Percentiles rank a stretch among this genome's conserved stretches.
phyloP scores from a whole-genome alignment of 2,888 invertebrate genomes.

The Xestobium rufovillosum region DNA sequence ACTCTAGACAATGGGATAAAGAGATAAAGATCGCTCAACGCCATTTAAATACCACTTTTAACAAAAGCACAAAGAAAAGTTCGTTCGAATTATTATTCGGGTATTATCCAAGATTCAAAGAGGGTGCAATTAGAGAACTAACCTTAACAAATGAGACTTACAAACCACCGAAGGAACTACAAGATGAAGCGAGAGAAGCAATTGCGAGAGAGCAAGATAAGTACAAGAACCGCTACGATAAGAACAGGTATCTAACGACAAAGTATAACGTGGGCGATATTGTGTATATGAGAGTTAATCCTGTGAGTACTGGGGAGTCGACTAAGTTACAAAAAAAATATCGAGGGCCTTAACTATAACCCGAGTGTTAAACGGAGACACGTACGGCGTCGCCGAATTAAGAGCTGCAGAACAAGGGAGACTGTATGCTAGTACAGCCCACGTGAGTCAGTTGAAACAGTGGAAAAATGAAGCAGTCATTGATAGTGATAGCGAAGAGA shows the following conservation, averaged over 20 bases:
- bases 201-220: no score
- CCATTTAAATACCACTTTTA: constrained; percentile 18
- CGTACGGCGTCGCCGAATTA: background rate
- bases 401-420: constrained; percentile 1
- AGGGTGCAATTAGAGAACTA: no score
- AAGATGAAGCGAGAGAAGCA: no score
- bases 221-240: no score
- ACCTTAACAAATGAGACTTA: no score
- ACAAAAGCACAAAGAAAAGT: constrained; percentile 20
- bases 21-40: constrained; percentile 17
- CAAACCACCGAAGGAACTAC: no score
- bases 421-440: background rate
- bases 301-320: background rate
- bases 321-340: constrained; percentile 1
- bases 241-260: no score
- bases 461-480: no score
- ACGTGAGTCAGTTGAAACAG: constrained; percentile 1
- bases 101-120: constrained; percentile 10
- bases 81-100: constrained; percentile 21
- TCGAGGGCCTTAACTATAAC: background rate
- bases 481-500: no score
- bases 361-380: background rate
- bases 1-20: constrained; percentile 14
- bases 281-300: no score
- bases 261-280: no score